Base-by-base conservation (phyloP, 1,140 invertebrate species). In the Eubasilissa regina region DNA sequence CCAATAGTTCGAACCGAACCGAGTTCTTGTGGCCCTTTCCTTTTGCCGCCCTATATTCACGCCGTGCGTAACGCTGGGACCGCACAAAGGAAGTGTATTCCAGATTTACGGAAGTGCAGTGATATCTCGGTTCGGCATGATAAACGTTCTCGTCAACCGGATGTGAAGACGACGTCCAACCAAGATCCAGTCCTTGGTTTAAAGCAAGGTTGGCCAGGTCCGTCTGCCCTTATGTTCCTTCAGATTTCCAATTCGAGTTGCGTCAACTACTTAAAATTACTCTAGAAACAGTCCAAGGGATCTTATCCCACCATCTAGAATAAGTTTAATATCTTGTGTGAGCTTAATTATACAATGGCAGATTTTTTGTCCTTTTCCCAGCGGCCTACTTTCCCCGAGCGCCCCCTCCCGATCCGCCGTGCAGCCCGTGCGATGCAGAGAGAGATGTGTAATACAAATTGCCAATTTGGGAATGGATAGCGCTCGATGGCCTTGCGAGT, bases 371-470 rank as follows among this genome's bases (percentile, higher is more conserved):
- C 53, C 13, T 56, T 56, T 17, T 35, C 25, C 25, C 25, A 3
- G 25, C 25, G 25, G 25, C 1, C 25, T 35, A 17, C 53, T 8
- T 13, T n/a, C 51, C 12, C 51, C 12, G 4, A 4, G 51, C 12
- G 17, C 51, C 53, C 11, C 13, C n/a, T 3, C 53, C 53, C n/a
- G 15, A 25, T 25, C 43, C 62, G 53, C 68, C 43, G 21, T 13
- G 19, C 58, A 12, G n/a, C 25, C 58, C 75, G 19, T 1, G 45
- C 76, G 7, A 68, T 47, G 53, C 75, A 75, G 43, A 68, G 21
- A 81, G 80, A 82, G 81, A 82, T 79, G 81, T 79, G 78, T 82
- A 82, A 82, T 82, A 82, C 81, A 82, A 82, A 82, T 82, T 82
- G 81, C 60, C 81, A 82, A 82, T 82, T 82, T 82, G 81, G 81